Evolutionary conservation across 2,113 vertebrate species (phyloP), one percentile per base, ranked within the genome.

Genomic region (Guaruba guarouba): DNA sequence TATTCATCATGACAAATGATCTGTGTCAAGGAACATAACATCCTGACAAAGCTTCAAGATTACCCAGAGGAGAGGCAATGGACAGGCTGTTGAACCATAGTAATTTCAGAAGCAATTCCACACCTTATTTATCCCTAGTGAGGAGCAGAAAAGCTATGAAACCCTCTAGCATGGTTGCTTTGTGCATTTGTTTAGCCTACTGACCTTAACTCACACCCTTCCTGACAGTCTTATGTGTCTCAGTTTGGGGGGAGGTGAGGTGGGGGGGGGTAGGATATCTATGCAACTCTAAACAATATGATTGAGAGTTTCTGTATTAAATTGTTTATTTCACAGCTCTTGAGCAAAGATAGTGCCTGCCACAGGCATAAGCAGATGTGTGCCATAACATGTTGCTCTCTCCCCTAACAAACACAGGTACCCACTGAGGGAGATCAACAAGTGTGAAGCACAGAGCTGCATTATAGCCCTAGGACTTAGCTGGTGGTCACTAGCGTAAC

Each of bases 1-100:
- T 88, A 81, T 82, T 94, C 80, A 90, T 88, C 39, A 59, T 81
- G 67, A 95, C 87, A 97, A 97, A 92, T 91, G 89, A 92, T 95
- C 77, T 93, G 92, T 88, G 81, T 95, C 84, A 82, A 88, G 88
- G 95, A 88, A 88, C 82, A 79, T 91, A 96, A 92, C 81, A 92
- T 79, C 48, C 75, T 96, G 94, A 93, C 87, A 94, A 77, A 88
- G 88, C 86, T 78, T 94, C 66, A 95, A 51, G 84, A 96, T 94
- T 95, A 91, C 90, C 77, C 95, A 78, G 77, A 96, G 88, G 93
- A 97, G 63, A 97, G 57, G 82, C 86, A 77, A 37, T 62, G 84
- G 87, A 77, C 77, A 90, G 91, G 27, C 87, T 91, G 54, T 75
- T 2, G 23, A 88, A 74, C 54, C 55, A 87, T 75, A 93, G 77